Base-by-base conservation (phyloP, 2,888 invertebrate genomes). In the Hydraecia micacea region DNA sequence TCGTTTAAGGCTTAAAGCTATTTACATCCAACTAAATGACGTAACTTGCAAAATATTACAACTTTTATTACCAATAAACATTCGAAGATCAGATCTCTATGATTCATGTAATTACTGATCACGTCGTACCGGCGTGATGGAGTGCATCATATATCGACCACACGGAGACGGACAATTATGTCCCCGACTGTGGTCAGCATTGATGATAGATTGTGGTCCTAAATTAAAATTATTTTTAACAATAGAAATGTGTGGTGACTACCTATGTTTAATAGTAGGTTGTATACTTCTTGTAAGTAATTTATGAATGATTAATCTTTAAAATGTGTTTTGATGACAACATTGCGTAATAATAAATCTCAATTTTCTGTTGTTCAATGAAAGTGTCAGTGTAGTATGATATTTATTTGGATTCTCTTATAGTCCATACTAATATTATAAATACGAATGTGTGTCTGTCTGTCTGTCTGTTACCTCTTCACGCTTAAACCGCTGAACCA, bases 111-210 rank as follows among this genome's bases (percentile, higher is more conserved):
- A 62, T 60, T 28, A 55, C 28, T 36, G 39, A 76, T 74, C 67
- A 68, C 65, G 32, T 49, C 18, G 42, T 13, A 6, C 11, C n/a
- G 32, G 60, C 58, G 58, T 63, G 76, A 39, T 46, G 9, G 21
- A 62, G 63, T 55, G 36, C 39, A 52, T 36, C 60, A 36, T 32
- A 52, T 69, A 62, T 32, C 13, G 49, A 58, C 49, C 74, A 68
- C 70, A 60, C 70, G 63, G 36, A 69, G 63, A 55, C 69, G 1
- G 68, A 46, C 36, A 36, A 73, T 70, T 63, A 70, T 77, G 72
- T 75, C 77, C 39, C 42, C 73, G 15, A 77, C 32, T 66, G 58
- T 75, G 76, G 67, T 84, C 73, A 70, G 58, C 36, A 70, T 49
- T 25, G 6, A 36, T 72, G 42, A 77, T 32, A 58, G 32, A 74